Base-by-base conservation (phyloP, 2,113 vertebrate species). In the Neodontobutis hainanensis region DNA sequence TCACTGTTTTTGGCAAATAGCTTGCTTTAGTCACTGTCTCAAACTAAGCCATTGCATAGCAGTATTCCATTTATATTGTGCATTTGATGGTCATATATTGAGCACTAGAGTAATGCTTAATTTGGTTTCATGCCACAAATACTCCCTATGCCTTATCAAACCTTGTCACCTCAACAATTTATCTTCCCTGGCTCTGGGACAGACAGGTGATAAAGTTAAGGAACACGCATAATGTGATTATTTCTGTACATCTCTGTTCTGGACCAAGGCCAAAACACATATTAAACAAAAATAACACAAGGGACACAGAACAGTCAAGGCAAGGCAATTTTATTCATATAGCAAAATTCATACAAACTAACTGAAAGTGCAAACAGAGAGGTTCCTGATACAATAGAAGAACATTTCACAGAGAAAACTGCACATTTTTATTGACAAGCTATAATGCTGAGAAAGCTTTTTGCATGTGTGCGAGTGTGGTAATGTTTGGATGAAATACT, bases 211-310 rank as follows among this genome's bases (percentile, higher is more conserved):
- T 88, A 83, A 88, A 85, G 85, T 89, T 80, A 78, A 67, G 75
- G 50, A 72, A 82, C 67, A 71, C 85, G 89, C 81, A 78, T 90
- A 90, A 89, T 89, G 80, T 51, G 76, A 83, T 87, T 90, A 85
- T 77, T 70, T 76, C 84, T 75, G 72, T 68, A 74, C 84, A 66
- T 67, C 57, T 34, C 69, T 73, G 62, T 61, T 64, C 73, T 89
- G 91, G 90, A 91, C 70, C 87, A 80, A 87, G 81, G 88, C 90
- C 90, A 90, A 84, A 75, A 89, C 85, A 82, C 65, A 80, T 87
- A 87, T 90, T 89, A 85, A 81, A 88, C 87, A 82, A 87, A 88
- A 87, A 88, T 85, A 88, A 89, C 85, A 82, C 72, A 74, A 43
- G 55, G 57, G 19, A 27, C 19, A 27, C 19, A 27, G 19, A 27